Base-by-base conservation (phyloP, 2,113 vertebrate species). In the Phycodurus eques region DNA sequence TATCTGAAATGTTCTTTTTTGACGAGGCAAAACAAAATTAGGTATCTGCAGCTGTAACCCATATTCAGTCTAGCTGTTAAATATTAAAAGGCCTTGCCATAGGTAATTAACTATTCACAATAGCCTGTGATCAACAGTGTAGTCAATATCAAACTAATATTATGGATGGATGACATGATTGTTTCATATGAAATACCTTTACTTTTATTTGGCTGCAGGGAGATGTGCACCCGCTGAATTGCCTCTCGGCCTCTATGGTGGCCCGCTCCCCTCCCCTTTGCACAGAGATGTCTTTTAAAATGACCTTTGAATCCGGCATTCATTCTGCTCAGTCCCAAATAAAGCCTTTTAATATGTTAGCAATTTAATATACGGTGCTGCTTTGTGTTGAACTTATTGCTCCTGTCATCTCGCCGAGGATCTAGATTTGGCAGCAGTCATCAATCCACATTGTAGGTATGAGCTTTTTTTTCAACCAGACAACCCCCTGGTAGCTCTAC, bases 321-420 rank as follows among this genome's bases (percentile, higher is more conserved):
- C 68, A 27, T 59, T 69, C 22, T 6, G 22, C 67, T 49, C 39
- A 68, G 46, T 59, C 72, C 76, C 47, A 73, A 39, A 73, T 74
- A 60, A 81, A 80, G 31, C 72, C 49, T 62, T 75, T 76, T 67
- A 70, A 72, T 70, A 65, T 63, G 60, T 72, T 14, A 56, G 46
- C 17, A 8, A 68, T 87, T 65, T 71, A 67, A 80, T 81, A 22
- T 35, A 62, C 68, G 69, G 59, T 71, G 69, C 68, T 73, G 59
- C 56, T 77, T 75, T 75, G 68, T 78, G 68, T 83, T 83, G 61
- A 80, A 83, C 72, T 42, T 72, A 70, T 74, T 79, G 71, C 46
- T 81, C 54, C 80, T 83, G 73, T 77, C 78, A 80, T 57, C 44
- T 66, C 53, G 42, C 62, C 59, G 64, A 59, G 51, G 53, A 20